Evolutionary conservation across 2,113 vertebrate genomes (phyloP), one percentile per base, ranked within the genome.

Genomic region (Tyto alba): DNA sequence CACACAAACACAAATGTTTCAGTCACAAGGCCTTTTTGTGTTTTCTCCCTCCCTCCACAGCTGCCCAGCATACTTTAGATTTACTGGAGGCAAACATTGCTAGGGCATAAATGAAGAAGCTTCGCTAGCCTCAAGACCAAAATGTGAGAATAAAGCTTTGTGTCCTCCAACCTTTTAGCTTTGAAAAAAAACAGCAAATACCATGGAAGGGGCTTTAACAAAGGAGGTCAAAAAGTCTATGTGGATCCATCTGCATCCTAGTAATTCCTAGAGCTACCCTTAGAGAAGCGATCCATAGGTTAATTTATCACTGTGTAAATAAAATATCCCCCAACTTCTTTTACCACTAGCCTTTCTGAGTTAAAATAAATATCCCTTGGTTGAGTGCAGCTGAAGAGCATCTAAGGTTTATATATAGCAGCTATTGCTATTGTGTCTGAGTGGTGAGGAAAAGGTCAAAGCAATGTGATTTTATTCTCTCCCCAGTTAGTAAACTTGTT

Each of bases 1-100:
- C 63, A 92, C 76, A 97, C 92, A 96, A 96, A 95, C 89, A 93
- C 95, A 97, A 97, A 95, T 77, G 85, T 91, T 97, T 97, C 89
- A 78, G 93, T 94, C 89, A 56, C 83, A 60, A 89, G 84, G 81
- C 52, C 91, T 84, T 96, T 95, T 96, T 95, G 55, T 88, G 45
- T 96, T 92, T 81, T 16, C 67, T 62, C 66, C n/a, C 73, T 92
- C 26, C 88, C 95, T 96, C 90, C 93, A 85, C 96, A 96, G 92
- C 96, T 97, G 92, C 95, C 95, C 92, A 66, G 77, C 93, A 67
- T 73, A 90, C 93, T 89, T 97, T 92, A 91, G 60, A 88, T 94
- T 93, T 92, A 94, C 96, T 68, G 90, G 80, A 86, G 82, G 88
- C 88, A 93, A 75, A 43, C 19, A 6, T 57, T 55, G 32, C 92